Conservation (phyloP, 2,113 vertebrate species). For the Phalacrocorax pelagicus region DNA sequence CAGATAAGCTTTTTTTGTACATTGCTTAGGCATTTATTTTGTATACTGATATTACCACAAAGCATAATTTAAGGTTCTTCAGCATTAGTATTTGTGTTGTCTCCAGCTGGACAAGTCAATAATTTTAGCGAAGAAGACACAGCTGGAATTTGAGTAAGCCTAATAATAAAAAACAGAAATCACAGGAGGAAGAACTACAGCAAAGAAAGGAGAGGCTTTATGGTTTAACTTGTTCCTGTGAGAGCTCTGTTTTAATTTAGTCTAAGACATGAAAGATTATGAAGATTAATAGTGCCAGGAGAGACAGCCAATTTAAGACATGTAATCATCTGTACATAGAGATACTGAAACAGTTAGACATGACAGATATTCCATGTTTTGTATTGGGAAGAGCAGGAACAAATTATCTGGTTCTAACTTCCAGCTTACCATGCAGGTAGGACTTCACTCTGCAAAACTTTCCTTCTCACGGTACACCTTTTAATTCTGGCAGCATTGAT, state of each 20-base stretch:
- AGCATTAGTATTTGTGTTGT: background rate
- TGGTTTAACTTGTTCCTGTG: background rate
- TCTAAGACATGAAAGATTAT: background rate
- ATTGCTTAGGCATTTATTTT: background rate
- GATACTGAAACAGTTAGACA: background rate
- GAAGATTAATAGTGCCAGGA: background rate
- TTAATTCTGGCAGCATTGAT: background rate
- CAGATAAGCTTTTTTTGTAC: background rate
- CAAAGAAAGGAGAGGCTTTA: background rate
- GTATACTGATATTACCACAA: background rate
- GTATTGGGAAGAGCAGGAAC: background rate
- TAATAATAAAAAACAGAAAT: background rate
- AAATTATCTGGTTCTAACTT: background rate
- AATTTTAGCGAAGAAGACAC: background rate
- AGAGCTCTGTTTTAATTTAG: background rate
- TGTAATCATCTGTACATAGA: background rate
- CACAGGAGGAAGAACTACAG: background rate
- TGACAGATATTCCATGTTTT: background rate
- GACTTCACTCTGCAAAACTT: background rate
- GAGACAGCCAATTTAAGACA: background rate
- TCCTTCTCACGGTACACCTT: background rate
- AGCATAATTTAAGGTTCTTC: background rate
- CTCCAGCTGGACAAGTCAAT: background rate
- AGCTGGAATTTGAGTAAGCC: background rate
- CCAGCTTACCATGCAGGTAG: background rate